These are phyloP conservation scores for Brachypodius melanocephalos DNA, from an alignment of 2,113 vertebrate species.

Conservation along the genomic window DNA sequence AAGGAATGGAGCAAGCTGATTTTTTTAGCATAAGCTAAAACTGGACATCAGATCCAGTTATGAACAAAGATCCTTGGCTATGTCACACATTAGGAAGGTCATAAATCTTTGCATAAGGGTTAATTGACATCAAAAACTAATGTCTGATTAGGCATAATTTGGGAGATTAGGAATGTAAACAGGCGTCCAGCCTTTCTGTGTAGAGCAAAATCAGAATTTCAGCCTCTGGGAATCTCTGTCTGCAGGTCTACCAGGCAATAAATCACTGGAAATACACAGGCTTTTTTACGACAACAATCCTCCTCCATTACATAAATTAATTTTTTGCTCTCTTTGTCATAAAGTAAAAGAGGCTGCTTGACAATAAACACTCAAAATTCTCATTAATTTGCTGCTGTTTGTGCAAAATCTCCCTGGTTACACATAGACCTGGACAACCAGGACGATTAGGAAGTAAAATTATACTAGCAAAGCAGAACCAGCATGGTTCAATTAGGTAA, in stretches of 20 bases:
- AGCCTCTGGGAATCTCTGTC: background rate
- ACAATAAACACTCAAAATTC: background rate
- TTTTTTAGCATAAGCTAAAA: background rate
- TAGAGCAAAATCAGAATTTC: background rate
- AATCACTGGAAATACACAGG: background rate
- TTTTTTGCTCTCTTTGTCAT: background rate
- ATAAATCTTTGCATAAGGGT: background rate
- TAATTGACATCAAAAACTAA: background rate
- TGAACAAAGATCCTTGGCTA: background rate
- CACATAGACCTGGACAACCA: background rate
- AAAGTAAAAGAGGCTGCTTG: background rate
- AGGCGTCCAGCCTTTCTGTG: background rate
- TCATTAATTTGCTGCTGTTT: background rate
- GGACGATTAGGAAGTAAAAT: background rate
- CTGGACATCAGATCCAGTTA: background rate
- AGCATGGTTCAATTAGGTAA: background rate
- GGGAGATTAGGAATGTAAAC: background rate
- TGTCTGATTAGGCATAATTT: background rate
- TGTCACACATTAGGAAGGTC: background rate
- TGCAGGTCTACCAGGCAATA: background rate
- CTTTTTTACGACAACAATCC: background rate
- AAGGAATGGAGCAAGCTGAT: background rate
- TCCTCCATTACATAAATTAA: background rate
- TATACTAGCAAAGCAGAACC: background rate
- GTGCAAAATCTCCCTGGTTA: background rate